Evolutionary conservation across 2,797 vertebrate species (phyloP), one percentile per base, ranked within the genome.

Genomic region (Carapus acus): DNA sequence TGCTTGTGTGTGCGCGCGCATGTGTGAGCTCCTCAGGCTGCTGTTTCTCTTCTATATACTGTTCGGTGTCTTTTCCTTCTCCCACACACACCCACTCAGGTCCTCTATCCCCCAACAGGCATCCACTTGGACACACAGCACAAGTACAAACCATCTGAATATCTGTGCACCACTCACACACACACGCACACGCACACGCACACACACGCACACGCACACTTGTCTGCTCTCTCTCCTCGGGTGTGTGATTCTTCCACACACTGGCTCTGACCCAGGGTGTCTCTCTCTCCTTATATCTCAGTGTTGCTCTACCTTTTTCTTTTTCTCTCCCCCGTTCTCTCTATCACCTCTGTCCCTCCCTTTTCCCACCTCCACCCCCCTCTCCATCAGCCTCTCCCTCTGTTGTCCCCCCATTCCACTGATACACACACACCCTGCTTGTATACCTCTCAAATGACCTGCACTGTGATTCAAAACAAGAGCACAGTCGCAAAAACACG

Each of bases 301-400:
- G n/a, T n/a, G n/a, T n/a, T n/a, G n/a, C n/a, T n/a, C n/a, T n/a
- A n/a, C n/a, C n/a, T n/a, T n/a, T n/a, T n/a, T n/a, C n/a, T n/a
- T n/a, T n/a, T n/a, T n/a, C n/a, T n/a, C n/a, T n/a, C n/a, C n/a
- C n/a, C n/a, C n/a, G n/a, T n/a, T n/a, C n/a, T n/a, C n/a, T n/a
- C n/a, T n/a, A 70, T 83, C 81, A 64, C 79, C 76, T 78, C 68
- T 51, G 74, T 67, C 78, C 76, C 61, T 42, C 70, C 68, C 75
- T 49, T 36, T 64, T n/a, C n/a, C n/a, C n/a, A n/a, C n/a, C n/a
- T n/a, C n/a, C n/a, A n/a, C n/a, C n/a, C n/a, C n/a, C n/a, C n/a
- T n/a, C n/a, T n/a, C n/a, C n/a, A n/a, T n/a, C n/a, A n/a, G n/a
- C n/a, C n/a, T n/a, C n/a, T n/a, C n/a, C n/a, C 62, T 73, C 52